These are phyloP conservation scores for Sipha flava DNA, from an alignment of 1,140 invertebrate species.

Conservation along the genomic window DNA sequence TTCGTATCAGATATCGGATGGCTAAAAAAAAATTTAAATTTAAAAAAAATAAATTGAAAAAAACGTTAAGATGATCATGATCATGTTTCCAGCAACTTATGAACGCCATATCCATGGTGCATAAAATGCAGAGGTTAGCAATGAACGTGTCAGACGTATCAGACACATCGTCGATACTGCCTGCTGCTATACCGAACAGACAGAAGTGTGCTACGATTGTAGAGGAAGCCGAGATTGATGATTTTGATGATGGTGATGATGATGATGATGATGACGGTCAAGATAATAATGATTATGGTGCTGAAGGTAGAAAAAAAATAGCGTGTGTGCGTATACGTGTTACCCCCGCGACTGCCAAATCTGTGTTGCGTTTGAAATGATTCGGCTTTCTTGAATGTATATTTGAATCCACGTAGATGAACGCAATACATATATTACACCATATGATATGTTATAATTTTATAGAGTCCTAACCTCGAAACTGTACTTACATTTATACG, in stretches of 20 bases:
- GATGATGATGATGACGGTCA: background rate
- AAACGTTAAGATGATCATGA: background rate
- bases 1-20: no score
- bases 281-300: background rate
- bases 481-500: no score
- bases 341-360: background rate
- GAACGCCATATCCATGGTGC: conserved; percentile 50
- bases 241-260: conserved; percentile 51
- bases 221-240: conserved; percentile 44
- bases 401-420: conserved; percentile 8
- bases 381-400: conserved; percentile 11
- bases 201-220: conserved; percentile 40
- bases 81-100: conserved; percentile 47
- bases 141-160: conserved; percentile 38
- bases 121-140: conserved; percentile 50
- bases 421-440: background rate
- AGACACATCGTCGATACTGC: conserved; percentile 36
- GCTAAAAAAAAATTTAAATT: no score
- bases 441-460: no score
- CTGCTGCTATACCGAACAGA: conserved; percentile 39
- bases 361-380: background rate
- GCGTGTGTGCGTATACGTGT: background rate
- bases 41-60: no score
- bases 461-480: no score
- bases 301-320: background rate